Conservation (phyloP, 2,113 vertebrate genomes). For the Myocastor coypus region DNA sequence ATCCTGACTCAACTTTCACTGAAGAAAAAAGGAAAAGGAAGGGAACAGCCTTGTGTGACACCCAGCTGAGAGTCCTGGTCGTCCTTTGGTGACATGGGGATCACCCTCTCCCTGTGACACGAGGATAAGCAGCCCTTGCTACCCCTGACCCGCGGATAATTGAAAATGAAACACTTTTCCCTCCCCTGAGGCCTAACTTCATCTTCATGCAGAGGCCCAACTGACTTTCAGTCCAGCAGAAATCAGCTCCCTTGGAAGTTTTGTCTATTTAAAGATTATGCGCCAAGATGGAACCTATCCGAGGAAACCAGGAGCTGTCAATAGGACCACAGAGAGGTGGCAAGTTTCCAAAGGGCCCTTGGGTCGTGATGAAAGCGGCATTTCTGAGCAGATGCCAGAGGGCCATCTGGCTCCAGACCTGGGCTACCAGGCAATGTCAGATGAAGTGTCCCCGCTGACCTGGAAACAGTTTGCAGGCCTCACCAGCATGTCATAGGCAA, state of each 20-base stretch:
- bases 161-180: constrained; percentile 7
- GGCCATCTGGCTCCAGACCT: neutral
- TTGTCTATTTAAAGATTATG: constrained; percentile 65
- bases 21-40: neutral
- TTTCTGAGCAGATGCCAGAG: constrained; percentile 18
- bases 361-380: constrained; percentile 8
- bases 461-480: neutral
- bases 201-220: neutral
- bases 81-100: neutral
- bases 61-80: neutral
- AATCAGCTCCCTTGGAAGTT: constrained; percentile 43
- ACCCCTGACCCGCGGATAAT: neutral
- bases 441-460: neutral
- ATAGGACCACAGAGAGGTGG: constrained; percentile 33
- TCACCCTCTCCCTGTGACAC: neutral
- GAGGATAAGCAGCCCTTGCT: neutral
- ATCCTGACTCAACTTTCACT: neutral
- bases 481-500: neutral
- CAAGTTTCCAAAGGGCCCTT: constrained; percentile 6
- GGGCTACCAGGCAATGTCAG: neutral
- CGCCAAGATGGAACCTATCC: constrained; percentile 31
- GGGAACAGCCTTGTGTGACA: neutral
- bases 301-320: constrained; percentile 30
- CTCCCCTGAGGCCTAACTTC: neutral
- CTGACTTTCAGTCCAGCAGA: constrained; percentile 58